Evolutionary conservation across 2,113 vertebrate species (phyloP), one percentile per base, ranked within the genome.

Genomic region (Octodon degus): DNA sequence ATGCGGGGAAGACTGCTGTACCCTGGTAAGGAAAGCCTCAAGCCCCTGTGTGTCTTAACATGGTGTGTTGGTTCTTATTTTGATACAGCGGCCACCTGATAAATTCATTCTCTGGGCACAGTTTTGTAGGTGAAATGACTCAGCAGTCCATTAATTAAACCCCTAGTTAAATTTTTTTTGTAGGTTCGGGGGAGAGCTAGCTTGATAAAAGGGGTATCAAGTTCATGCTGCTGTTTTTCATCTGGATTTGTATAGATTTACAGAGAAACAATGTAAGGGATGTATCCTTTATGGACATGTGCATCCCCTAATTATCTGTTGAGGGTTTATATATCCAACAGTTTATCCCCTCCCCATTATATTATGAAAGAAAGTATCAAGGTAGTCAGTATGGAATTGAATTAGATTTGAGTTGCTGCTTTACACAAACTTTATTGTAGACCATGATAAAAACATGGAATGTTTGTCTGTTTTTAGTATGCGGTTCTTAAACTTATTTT

Each of bases 401-500:
- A 12, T 14, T 91, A 60, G 50, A 27, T 83, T 85, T 91, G 50
- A 79, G 37, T 91, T 65, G 16, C 27, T 89, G 9, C 32, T 27
- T 34, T 74, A 82, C 11, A 83, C 80, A 96, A 96, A 74, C 17
- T 32, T 76, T 40, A 25, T 85, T 97, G 67, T 67, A 95, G 53
- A 88, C 9, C 34, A 86, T 70, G 50, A 22, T 76, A 77, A 93
- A 76, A 58, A 74, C 82, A 3, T 72, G 14, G 14, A 83, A 77
- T 83, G n/a, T 81, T 63, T 65, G 43, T 82, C 60, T 58, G 85
- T 80, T 94, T 93, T 96, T 79, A 86, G 79, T 34, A 65, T 12
- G 0, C 89, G 19, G 24, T 34, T 89, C 65, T 96, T 70, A 63
- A 89, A 92, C 83, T 89, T 60, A 5, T 60, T 63, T 25, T 81